Percentiles rank a stretch among this genome's conserved stretches.
Conservation (phyloP, 2,888 invertebrate species). For the Hydrotaea diabolus region DNA sequence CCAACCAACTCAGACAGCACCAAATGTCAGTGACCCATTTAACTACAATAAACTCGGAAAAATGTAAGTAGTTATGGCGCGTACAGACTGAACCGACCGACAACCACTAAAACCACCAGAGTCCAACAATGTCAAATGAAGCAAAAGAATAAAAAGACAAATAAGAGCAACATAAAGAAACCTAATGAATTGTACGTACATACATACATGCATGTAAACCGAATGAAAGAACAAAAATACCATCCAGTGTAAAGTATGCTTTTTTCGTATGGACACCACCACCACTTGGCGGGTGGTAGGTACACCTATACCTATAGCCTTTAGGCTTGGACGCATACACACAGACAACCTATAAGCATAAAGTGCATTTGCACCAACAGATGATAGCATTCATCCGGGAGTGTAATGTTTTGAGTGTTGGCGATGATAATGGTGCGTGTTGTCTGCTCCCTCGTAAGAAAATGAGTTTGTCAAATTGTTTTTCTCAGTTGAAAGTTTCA, state of each 20-base stretch:
- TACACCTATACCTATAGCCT: not conserved
- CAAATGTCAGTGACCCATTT: constrained; percentile 64
- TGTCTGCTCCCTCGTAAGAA: not conserved
- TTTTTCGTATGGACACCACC: not conserved
- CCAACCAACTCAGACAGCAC: not conserved
- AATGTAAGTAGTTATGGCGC: constrained; percentile 8
- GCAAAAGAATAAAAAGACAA: constrained; percentile 8
- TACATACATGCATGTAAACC: not conserved
- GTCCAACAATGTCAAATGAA: constrained; percentile 18
- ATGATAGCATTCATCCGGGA: not conserved
- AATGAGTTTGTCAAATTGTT: not conserved
- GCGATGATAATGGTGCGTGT: not conserved
- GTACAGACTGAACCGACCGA: not conserved
- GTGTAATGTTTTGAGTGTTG: not conserved
- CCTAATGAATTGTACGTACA: not conserved
- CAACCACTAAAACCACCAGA: constrained; percentile 5
- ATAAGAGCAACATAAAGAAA: constrained; percentile 3
- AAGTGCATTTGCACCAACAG: constrained; percentile 43
- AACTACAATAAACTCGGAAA: constrained; percentile 6
- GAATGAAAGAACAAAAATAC: not conserved
- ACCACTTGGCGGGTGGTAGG: constrained; percentile 46
- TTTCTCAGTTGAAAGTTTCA: not conserved
- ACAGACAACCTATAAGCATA: not conserved
- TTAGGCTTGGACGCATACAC: not conserved
- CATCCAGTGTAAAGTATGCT: not conserved